Evolutionary conservation across 2,797 vertebrate genomes (phyloP).

Genomic region (Phataginus tricuspis): DNA sequence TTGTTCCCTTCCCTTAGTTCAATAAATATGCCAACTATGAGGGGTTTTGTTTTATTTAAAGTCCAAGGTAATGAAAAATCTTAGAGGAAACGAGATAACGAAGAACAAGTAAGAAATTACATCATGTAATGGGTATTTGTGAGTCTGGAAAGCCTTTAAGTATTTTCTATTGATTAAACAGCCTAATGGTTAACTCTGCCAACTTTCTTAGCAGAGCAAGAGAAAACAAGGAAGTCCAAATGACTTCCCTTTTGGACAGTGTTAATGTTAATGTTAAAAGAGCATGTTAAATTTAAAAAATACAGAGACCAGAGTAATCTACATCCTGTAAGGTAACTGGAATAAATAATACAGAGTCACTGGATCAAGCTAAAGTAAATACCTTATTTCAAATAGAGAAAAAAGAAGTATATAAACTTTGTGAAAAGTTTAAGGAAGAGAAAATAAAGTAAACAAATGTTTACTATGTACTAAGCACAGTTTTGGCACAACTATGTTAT

Average conservation of each 20-base stretch:
- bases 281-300: not conserved
- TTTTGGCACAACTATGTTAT: not conserved
- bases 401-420: not conserved
- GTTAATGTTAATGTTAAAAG: not conserved
- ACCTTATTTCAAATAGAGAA: not conserved
- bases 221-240: not conserved
- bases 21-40: not conserved
- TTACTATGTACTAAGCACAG: not conserved
- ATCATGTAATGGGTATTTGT: not conserved
- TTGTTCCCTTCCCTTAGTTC: conserved; percentile 5
- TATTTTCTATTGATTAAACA: conserved; percentile 55
- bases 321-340: not conserved
- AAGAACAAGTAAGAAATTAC: conserved; percentile 54
- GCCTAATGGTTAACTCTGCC: conserved; percentile 30
- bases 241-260: not conserved
- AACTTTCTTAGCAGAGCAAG: conserved; percentile 6
- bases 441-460: conserved; percentile 9
- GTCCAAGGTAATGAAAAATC: conserved; percentile 22
- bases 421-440: not conserved
- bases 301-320: not conserved
- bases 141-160: conserved; percentile 13
- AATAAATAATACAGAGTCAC: not conserved
- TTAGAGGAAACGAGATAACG: conserved; percentile 61
- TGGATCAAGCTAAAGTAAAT: not conserved
- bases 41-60: conserved; percentile 48